Evolutionary conservation across 2,113 vertebrate species (phyloP).

Genomic region (Gnathonemus longibarbis): DNA sequence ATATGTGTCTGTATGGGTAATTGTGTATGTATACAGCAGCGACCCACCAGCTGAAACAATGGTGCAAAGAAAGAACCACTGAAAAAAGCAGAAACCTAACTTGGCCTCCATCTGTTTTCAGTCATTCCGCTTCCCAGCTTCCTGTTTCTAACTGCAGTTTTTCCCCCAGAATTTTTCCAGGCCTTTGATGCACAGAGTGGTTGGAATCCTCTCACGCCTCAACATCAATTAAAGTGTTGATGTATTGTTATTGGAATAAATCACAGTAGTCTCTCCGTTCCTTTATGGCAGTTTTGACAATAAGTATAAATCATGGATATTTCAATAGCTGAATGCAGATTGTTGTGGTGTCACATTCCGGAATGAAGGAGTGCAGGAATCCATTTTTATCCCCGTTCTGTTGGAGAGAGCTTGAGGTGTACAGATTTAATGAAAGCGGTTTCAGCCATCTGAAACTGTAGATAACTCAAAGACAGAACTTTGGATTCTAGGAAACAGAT

Average conservation of each 20-base stretch:
- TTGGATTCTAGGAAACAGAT: background rate
- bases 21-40: background rate
- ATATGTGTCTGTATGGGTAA: background rate
- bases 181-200: conserved; percentile 23
- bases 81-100: background rate
- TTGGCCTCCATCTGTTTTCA: background rate
- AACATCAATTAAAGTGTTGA: conserved; percentile 36
- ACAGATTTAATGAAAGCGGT: background rate
- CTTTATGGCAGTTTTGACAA: conserved; percentile 18
- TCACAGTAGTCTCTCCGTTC: conserved; percentile 20
- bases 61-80: background rate
- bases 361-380: conserved; percentile 11
- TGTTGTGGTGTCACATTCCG: background rate
- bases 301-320: conserved; percentile 38
- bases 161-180: background rate
- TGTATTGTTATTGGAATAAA: conserved; percentile 35
- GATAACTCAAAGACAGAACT: background rate
- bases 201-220: conserved; percentile 17
- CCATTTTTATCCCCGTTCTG: background rate
- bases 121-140: background rate
- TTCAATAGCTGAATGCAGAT: conserved; percentile 24
- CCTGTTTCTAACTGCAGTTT: background rate
- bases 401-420: background rate
- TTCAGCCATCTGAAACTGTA: background rate
- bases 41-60: background rate